These are phyloP conservation scores for Smittia aterrima DNA, from an alignment of 2,888 invertebrate species.

Conservation along the genomic window DNA sequence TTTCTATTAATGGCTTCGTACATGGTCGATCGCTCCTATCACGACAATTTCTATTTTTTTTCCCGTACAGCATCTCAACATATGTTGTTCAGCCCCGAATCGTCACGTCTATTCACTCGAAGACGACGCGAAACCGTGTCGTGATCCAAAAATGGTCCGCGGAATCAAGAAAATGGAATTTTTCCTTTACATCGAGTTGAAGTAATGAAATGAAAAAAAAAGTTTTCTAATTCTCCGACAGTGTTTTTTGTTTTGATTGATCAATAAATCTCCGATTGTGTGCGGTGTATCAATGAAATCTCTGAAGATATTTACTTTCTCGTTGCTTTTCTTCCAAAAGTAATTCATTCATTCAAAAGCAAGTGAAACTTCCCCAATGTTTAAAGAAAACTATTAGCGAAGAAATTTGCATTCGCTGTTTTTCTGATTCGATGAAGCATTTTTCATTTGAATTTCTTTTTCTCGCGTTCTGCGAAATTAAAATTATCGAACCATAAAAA, in stretches of 20 bases:
- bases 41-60: background rate
- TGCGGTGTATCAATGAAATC: background rate
- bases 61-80: background rate
- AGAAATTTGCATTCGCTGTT: background rate
- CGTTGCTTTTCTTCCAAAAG: background rate
- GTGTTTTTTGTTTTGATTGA: background rate
- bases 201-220: background rate
- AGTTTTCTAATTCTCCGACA: background rate
- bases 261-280: constrained; percentile 4
- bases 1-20: background rate
- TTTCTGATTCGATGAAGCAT: constrained; percentile 3
- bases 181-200: background rate
- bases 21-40: background rate
- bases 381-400: background rate
- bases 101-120: background rate
- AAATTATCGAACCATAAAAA: too few species aligned
- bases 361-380: too few species aligned
- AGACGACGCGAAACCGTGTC: constrained; percentile 10
- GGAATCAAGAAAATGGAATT: background rate
- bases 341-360: too few species aligned
- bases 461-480: too few species aligned
- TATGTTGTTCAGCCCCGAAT: background rate
- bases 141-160: constrained; percentile 36
- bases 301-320: background rate
- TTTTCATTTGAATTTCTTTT: background rate